phyloP scores from a whole-genome alignment of 2,888 invertebrate genomes.

The Ypsolopha sequella region DNA sequence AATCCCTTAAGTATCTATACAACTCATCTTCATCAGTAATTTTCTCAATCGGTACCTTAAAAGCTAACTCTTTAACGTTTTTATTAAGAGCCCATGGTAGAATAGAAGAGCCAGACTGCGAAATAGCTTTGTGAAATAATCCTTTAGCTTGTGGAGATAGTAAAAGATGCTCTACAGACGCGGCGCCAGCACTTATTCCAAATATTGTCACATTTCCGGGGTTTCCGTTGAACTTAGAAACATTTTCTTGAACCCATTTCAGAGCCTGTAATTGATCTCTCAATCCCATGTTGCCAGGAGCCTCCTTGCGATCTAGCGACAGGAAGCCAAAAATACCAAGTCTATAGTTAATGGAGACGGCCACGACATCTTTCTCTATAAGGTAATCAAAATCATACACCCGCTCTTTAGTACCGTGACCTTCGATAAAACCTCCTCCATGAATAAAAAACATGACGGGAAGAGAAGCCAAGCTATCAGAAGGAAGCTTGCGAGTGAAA shows the following conservation, averaged over 20 bases:
- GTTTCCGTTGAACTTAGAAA: conserved; percentile 57
- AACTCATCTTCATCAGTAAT: conserved; percentile 27
- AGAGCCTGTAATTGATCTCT: conserved; percentile 66
- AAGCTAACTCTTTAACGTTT: conserved; percentile 32
- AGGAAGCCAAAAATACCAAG: conserved; percentile 58
- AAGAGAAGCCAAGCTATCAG: conserved; percentile 8
- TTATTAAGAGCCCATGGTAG: conserved; percentile 55
- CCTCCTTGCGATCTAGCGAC: conserved; percentile 43
- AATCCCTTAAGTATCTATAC: conserved; percentile 34
- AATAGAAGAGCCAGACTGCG: conserved; percentile 64
- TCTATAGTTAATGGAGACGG: conserved; percentile 58
- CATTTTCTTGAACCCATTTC: conserved; percentile 64
- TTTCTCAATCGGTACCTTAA: conserved; percentile 31
- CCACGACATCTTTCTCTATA: conserved; percentile 46
- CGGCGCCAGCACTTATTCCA: conserved; percentile 66
- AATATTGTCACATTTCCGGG: conserved; percentile 60
- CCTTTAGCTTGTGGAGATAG: conserved; percentile 55
- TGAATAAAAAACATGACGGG: conserved; percentile 63
- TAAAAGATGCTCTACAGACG: conserved; percentile 53
- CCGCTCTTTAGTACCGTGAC: conserved; percentile 45
- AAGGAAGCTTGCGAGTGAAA: conserved; percentile 66
- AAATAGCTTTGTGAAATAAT: conserved; percentile 64
- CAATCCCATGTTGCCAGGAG: conserved; percentile 61
- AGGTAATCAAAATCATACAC: conserved; percentile 53
- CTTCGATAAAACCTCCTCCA: conserved; percentile 58